These are phyloP conservation scores for Camponotus vicinus DNA, from an alignment of 1,140 invertebrate species.

Conservation along the genomic window DNA sequence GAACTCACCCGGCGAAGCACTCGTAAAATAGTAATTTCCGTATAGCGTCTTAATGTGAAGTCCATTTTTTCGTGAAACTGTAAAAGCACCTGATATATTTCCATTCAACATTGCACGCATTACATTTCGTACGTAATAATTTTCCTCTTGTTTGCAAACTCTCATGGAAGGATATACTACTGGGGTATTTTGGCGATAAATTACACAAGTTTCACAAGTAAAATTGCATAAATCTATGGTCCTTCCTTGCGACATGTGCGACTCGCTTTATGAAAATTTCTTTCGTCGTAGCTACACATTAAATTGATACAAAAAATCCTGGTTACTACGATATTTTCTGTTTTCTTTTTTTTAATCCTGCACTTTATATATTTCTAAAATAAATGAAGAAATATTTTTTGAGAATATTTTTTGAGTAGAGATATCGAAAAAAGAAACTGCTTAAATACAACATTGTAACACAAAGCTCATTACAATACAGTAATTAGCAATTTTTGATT, in stretches of 20 bases:
- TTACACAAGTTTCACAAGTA: conserved; percentile 38
- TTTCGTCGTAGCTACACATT: neutral
- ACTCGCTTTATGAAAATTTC: conserved; percentile 43
- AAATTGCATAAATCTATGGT: conserved; percentile 38
- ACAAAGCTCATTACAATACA: neutral
- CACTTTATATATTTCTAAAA: neutral
- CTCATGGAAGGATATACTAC: neutral
- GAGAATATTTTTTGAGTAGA: neutral
- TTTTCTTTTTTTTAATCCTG: neutral
- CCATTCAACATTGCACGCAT: conserved; percentile 23
- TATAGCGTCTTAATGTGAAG: neutral
- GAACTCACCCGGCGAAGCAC: conserved; percentile 16
- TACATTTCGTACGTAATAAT: conserved; percentile 24
- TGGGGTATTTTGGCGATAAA: conserved; percentile 31
- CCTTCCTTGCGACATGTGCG: neutral
- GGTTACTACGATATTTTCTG: neutral
- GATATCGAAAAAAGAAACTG: neutral
- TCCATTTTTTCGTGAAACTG: conserved; percentile 21
- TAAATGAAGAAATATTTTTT: neutral
- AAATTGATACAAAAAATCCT: neutral
- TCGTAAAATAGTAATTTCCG: conserved; percentile 58
- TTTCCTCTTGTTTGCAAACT: conserved; percentile 30
- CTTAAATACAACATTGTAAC: neutral
- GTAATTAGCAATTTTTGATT: neutral
- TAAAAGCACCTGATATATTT: conserved; percentile 21